Evolutionary conservation across 2,797 vertebrate species (phyloP).

Genomic region (Hypotaenidia philippensis): DNA sequence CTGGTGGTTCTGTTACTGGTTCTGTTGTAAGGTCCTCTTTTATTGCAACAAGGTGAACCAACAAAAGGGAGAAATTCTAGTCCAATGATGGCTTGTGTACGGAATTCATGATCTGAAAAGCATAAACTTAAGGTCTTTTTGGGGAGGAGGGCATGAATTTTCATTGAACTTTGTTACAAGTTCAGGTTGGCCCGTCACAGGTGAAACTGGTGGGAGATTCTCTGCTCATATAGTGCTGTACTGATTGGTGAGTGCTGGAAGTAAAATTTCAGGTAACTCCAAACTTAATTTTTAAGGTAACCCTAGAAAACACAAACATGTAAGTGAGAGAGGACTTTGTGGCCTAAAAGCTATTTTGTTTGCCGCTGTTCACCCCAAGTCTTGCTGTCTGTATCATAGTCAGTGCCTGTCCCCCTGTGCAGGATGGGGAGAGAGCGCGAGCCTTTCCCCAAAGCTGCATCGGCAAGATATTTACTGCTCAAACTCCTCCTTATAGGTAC

Average conservation of each 20-base stretch:
- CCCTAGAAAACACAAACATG: neutral
- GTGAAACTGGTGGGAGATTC: neutral
- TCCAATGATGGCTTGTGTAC: neutral
- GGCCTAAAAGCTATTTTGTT: neutral
- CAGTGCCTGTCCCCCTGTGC: neutral
- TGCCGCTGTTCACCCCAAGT: neutral
- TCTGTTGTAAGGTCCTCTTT: neutral
- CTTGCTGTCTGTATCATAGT: neutral
- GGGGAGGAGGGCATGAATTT: neutral
- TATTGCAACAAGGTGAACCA: neutral
- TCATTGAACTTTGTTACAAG: neutral
- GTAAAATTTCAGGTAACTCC: neutral
- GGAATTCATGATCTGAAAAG: neutral
- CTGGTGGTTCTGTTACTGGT: neutral
- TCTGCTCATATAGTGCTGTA: neutral
- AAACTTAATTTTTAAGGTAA: neutral
- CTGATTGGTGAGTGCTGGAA: neutral
- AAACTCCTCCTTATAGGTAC: neutral
- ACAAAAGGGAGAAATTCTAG: neutral
- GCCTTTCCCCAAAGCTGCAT: neutral
- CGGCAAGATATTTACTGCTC: slow-evolving; percentile 26
- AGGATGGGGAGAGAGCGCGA: neutral
- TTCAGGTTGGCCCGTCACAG: neutral
- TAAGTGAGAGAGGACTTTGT: neutral
- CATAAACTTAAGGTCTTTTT: neutral